Evolutionary conservation across 2,797 vertebrate species (phyloP).

Genomic region (Lepidocolaptes lacrymiger): DNA sequence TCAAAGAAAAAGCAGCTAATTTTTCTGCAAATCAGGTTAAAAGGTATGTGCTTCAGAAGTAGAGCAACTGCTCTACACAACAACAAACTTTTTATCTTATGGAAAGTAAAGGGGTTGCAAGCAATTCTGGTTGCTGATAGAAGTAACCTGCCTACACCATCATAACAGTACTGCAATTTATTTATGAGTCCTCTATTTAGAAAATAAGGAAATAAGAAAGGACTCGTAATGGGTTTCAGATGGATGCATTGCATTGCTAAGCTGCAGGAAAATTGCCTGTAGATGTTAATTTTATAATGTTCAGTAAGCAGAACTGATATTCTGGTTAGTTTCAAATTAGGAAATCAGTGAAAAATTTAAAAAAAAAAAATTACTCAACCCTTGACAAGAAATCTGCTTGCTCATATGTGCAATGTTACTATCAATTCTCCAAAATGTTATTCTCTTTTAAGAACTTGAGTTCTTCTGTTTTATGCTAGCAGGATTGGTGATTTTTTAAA

Average conservation of each 20-base stretch:
- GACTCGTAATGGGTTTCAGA: not conserved
- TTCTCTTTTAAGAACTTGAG: not conserved
- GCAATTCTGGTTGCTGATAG: not conserved
- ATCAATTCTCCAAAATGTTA: not conserved
- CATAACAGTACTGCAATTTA: not conserved
- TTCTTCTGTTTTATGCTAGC: not conserved
- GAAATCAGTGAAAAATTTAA: not conserved
- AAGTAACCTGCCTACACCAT: not conserved
- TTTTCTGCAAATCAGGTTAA: not conserved
- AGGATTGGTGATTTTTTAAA: not conserved
- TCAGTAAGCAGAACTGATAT: not conserved
- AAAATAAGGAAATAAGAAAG: not conserved
- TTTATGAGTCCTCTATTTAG: not conserved
- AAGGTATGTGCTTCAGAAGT: not conserved
- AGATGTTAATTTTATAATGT: not conserved
- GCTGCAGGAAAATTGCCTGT: not conserved
- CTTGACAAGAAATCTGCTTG: not conserved
- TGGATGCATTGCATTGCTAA: not conserved
- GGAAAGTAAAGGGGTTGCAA: not conserved
- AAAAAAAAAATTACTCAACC: not conserved
- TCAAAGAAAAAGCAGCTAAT: not conserved
- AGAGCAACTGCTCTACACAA: not conserved
- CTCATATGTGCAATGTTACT: not conserved
- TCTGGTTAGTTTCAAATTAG: slow-evolving; percentile 7
- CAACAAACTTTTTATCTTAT: not conserved